Evolutionary conservation across 2,888 invertebrate species (phyloP), one percentile per base, ranked within the genome.

Genomic region (Emmelina monodactyla): DNA sequence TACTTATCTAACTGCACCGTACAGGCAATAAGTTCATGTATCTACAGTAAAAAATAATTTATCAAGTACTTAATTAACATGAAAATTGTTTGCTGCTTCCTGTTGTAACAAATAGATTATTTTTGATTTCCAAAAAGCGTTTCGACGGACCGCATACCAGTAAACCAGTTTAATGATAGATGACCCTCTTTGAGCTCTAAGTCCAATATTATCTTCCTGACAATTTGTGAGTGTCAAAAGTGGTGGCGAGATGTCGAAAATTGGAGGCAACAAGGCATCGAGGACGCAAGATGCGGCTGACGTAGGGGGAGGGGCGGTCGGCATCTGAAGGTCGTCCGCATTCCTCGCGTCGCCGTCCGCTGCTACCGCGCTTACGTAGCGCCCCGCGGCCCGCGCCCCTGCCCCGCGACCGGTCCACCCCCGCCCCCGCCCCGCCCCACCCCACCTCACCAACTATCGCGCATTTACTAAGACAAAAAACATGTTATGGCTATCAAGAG

Each of bases 361-460:
- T 61, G 78, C 79, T 78, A 78, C 79, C 76, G 78, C 78, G 78
- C 76, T 79, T 79, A 79, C 79, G 79, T 79, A 78, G 78, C 76
- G 71, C 46, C 50, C 49, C 43, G 47, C 48, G 50, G 45, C 47
- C 48, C 44, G 42, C 40, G 44, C 39, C 41, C 41, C 44, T 39
- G 40, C 49, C 52, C 44, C 54, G 44, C 53, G 41, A 46, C 44
- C 49, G 32, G 41, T 33, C 33, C 41, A 31, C 42, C 34, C 45
- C 44, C 44, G 49, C 47, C 45, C 48, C 47, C 46, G 47, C 56
- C 49, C 46, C 52, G 39, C 48, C 51, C 53, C 53, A 58, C 46
- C 61, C 41, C 61, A 66, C 73, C 68, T 71, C 70, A 72, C 65
- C 69, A 68, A 71, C 71, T 73, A 73, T 73, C 69, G 71, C 70